These are phyloP conservation scores for Hedychridium roseum DNA, from an alignment of 2,888 invertebrate species.

Conservation along the genomic window DNA sequence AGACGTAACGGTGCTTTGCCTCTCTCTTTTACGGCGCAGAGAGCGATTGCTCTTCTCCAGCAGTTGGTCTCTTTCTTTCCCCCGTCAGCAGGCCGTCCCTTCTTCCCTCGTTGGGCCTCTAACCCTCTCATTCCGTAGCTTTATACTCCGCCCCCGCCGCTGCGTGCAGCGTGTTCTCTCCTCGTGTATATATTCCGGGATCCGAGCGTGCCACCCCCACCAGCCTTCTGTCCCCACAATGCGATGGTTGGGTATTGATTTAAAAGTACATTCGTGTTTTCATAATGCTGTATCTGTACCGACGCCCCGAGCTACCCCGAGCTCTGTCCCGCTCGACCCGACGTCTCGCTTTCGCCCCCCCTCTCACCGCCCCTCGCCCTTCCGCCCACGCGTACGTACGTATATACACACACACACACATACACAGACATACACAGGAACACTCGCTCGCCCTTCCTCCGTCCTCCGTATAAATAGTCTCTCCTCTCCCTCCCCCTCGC, in stretches of 20 bases:
- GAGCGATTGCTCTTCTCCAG: slow-evolving; percentile 18
- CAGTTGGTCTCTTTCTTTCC: slow-evolving; percentile 34
- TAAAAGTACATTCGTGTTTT: slow-evolving; percentile 65
- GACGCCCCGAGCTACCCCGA: slow-evolving; percentile 51
- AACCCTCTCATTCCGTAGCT: too few species aligned
- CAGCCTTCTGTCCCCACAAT: slow-evolving; percentile 60
- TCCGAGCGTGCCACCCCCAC: slow-evolving; percentile 45
- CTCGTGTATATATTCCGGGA: slow-evolving; percentile 52
- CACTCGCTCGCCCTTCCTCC: not conserved
- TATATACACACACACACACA: not conserved
- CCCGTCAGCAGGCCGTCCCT: slow-evolving; percentile 39
- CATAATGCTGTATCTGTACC: slow-evolving; percentile 64
- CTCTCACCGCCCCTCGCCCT: not conserved
- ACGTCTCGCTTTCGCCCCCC: slow-evolving; percentile 6
- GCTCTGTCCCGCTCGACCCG: slow-evolving; percentile 9
- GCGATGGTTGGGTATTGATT: slow-evolving; percentile 65
- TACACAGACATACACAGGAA: not conserved
- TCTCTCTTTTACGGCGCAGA: slow-evolving; percentile 25
- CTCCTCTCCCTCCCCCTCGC: not conserved
- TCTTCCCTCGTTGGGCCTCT: slow-evolving; percentile 29
- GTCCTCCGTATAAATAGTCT: not conserved
- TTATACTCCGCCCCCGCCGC: slow-evolving; percentile 32
- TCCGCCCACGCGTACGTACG: not conserved
- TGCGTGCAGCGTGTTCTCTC: slow-evolving; percentile 37
- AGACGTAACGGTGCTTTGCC: slow-evolving; percentile 48